Evolutionary conservation across 2,113 vertebrate genomes (phyloP), one percentile per base, ranked within the genome.

Genomic region (Platysternon megacephalum): DNA sequence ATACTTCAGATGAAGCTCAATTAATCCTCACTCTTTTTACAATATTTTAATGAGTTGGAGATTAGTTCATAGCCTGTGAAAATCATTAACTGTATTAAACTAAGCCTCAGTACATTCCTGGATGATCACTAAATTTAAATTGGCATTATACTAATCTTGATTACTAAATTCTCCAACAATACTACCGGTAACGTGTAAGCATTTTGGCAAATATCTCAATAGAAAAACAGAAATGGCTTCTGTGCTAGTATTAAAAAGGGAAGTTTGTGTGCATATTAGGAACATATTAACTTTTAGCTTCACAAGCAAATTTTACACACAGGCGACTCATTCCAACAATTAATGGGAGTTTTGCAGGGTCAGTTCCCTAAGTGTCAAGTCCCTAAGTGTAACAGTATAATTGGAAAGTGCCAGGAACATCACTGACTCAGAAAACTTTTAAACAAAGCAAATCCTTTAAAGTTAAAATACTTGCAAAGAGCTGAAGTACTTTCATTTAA

Each of bases 11-110:
- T 88, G 79, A 48, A 89, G 11, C 26, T 81, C 48, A 94, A 88
- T 90, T 92, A 86, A 95, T 90, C 53, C 11, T 6, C 12, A 82
- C 72, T n/a, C 42, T 84, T 56, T 93, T 72, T 94, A 88, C 82
- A 88, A 80, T 85, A 80, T 92, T 85, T 88, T 91, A 85, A 84
- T 94, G 87, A 81, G 72, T 85, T 79, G 14, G 65, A 85, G 52
- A 88, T 29, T 87, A 84, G 65, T 9, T 91, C 5, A n/a, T 44
- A 65, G 39, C 24, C 58, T 92, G 9, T 87, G 28, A 82, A 84
- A 87, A 76, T 65, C 58, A 93, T 91, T 83, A 84, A 68, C 61
- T 46, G 53, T 49, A 48, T 42, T 76, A 68, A 65, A 79, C n/a
- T 17, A 79, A 74, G 56, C 87, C 82, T 87, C 49, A 83, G 22